A percentile compares a stretch with the other conserved stretches of the same genome.
Evolutionary conservation across 2,888 invertebrate species (phyloP).

Genomic region (Lamellibrachia satsuma): DNA sequence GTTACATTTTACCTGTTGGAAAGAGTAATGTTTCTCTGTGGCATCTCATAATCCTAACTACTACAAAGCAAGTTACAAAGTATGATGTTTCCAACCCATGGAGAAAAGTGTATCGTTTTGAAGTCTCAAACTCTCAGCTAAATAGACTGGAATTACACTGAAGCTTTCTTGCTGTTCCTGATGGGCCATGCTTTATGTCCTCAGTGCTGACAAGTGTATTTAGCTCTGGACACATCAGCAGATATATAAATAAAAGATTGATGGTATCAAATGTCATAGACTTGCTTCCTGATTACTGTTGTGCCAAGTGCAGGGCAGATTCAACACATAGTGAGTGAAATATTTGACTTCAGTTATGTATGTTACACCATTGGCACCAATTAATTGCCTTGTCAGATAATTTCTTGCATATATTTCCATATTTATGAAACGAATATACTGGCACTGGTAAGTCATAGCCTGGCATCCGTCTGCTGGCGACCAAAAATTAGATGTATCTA

Average conservation of each 20-base stretch:
- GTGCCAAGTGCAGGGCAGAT: not conserved
- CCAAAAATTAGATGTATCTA: not conserved
- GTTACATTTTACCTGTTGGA: not conserved
- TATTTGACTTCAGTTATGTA: not conserved
- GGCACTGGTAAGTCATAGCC: too few species aligned
- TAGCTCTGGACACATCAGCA: not conserved
- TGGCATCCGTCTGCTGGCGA: not conserved
- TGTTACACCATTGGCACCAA: not conserved
- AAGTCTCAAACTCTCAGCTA: not conserved
- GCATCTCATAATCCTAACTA: not conserved
- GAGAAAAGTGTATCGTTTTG: not conserved
- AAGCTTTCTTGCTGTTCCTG: not conserved
- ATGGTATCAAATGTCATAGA: not conserved
- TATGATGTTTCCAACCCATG: not conserved
- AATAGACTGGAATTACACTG: not conserved
- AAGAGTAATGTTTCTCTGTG: not conserved
- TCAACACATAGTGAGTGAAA: not conserved
- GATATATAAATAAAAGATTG: not conserved
- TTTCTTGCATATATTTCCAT: too few species aligned
- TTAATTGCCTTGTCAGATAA: not conserved
- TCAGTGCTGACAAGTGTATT: not conserved
- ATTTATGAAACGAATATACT: too few species aligned
- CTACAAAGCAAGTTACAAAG: not conserved
- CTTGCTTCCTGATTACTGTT: not conserved
- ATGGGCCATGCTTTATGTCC: not conserved